Evolutionary conservation across 2,113 vertebrate genomes (phyloP), one percentile per base, ranked within the genome.

Genomic region (Cathartes aura): DNA sequence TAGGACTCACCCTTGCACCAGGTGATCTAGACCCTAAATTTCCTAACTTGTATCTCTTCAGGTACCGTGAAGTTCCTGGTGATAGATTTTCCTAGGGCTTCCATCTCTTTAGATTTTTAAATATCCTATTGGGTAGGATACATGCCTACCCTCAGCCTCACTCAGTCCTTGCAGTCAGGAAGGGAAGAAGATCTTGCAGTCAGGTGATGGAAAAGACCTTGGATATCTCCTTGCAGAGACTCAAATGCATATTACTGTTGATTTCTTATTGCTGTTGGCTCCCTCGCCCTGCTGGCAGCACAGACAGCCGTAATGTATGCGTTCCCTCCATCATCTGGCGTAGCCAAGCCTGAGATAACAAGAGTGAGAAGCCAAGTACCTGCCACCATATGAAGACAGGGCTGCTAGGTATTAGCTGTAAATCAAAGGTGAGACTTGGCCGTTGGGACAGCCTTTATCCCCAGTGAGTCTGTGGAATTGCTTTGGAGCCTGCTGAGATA

Each of bases 301-400:
- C 53, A 72, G 91, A 7, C 87, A 82, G 66, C 58, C 4, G 2
- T 87, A 96, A 91, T 27, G 43, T 63, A 76, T 84, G 73, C 11
- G 24, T 45, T 82, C 63, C 67, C 58, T 90, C 87, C 81, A 62
- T 87, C 27, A 11, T n/a, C 40, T 82, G 86, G 48, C 0, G 4
- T 45, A 75, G 95, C 93, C 96, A 96, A 90, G 89, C 32, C 81
- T 76, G 89, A 94, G 95, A 96, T 87, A 96, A 95, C 53, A 42
- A 34, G 24, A 85, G 58, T 78, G 81, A 94, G 74, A 66, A 96
- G 95, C 94, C 94, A 94, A 96, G 93, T 94, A 93, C 94, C 97
- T 96, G 97, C 95, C 95, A 93, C 66, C 2, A 0, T 38, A 12
- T 12, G 89, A 62, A 90, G 95, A 40, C 78, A 86, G 82, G 87